phyloP scores from a whole-genome alignment of 2,888 invertebrate genomes.

The Ormia ochracea region DNA sequence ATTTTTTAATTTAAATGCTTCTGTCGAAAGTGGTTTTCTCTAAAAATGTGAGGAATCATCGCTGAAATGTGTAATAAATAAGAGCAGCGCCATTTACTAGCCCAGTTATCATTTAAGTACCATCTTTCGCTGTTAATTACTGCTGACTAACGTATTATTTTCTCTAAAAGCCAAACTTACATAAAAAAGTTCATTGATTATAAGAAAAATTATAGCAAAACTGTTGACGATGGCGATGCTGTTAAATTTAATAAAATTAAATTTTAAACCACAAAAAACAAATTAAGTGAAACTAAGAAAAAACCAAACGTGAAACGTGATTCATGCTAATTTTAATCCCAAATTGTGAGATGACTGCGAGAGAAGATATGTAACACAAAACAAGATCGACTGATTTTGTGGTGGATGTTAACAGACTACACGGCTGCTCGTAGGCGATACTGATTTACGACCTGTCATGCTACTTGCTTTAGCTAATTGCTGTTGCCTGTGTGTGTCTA shows the following conservation, averaged over 20 bases:
- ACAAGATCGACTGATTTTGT: background rate
- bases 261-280: constrained; percentile 34
- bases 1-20: background rate
- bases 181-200: constrained; percentile 41
- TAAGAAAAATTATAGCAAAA: constrained; percentile 44
- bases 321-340: constrained; percentile 41
- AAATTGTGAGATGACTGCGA: constrained; percentile 7
- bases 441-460: constrained; percentile 19
- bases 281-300: constrained; percentile 9
- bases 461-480: constrained; percentile 40
- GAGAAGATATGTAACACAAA: background rate
- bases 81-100: constrained; percentile 1
- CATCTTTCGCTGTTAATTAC: constrained; percentile 33
- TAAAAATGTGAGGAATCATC: constrained; percentile 26
- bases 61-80: constrained; percentile 9
- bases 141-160: constrained; percentile 47
- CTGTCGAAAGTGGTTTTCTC: background rate
- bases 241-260: constrained; percentile 26
- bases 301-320: constrained; percentile 43
- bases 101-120: constrained; percentile 42
- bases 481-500: background rate
- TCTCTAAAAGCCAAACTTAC: background rate
- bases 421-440: constrained; percentile 15
- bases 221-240: constrained; percentile 30
- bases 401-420: constrained; percentile 34